Percentiles rank a stretch among this genome's conserved stretches.
Evolutionary conservation across 2,113 vertebrate genomes (phyloP).

Genomic region (Mormyrus lacerda): DNA sequence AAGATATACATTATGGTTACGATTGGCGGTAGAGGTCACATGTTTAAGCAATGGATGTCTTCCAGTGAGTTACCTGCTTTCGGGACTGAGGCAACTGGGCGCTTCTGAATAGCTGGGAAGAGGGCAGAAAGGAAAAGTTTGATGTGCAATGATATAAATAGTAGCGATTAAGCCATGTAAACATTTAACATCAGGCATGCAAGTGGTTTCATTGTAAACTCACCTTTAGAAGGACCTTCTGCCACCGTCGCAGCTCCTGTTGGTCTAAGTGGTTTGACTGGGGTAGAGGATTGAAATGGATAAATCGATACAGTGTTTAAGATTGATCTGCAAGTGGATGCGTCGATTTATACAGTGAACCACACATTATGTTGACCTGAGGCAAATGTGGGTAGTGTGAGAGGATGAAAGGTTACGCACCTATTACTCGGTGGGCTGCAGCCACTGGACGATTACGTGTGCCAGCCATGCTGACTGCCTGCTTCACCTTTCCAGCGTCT

Average conservation of each 20-base stretch:
- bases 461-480: conserved; percentile 38
- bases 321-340: background rate
- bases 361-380: background rate
- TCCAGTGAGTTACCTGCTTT: conserved; percentile 22
- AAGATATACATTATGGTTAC: background rate
- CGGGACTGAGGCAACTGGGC: conserved; percentile 32
- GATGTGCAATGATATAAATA: background rate
- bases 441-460: background rate
- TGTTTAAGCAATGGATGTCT: background rate
- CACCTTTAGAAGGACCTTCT: conserved; percentile 55
- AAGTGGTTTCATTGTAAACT: conserved; percentile 4
- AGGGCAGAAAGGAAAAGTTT: background rate
- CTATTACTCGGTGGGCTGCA: conserved; percentile 1
- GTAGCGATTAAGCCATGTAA: background rate
- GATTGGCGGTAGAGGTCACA: background rate
- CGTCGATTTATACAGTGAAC: background rate
- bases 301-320: background rate
- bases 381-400: no score
- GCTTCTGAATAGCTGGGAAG: conserved; percentile 40
- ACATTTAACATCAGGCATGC: background rate
- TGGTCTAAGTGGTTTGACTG: conserved; percentile 40
- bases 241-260: conserved; percentile 56
- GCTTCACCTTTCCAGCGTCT: conserved; percentile 32
- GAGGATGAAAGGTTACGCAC: conserved; percentile 5
- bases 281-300: background rate